A percentile compares a stretch with the other conserved stretches of the same genome.
These are phyloP conservation scores for Ephestia elutella DNA, from an alignment of 1,140 invertebrate genomes.

Conservation along the genomic window DNA sequence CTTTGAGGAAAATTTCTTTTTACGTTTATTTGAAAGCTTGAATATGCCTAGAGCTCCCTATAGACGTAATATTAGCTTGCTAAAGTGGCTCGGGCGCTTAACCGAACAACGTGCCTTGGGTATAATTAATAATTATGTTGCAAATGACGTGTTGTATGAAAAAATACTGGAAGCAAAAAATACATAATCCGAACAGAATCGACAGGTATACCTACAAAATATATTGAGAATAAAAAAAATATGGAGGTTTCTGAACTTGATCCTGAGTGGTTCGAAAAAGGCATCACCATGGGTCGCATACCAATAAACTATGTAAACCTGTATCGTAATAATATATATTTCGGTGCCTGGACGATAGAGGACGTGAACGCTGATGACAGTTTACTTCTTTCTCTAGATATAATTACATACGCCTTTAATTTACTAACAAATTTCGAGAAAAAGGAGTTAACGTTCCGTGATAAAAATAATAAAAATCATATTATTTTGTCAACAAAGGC, in stretches of 20 bases:
- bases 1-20: conserved; percentile 26
- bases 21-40: conserved; percentile 14
- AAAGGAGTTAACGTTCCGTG: conserved; percentile 16
- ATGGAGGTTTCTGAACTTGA: conserved; percentile 7
- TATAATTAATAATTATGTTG: conserved; percentile 6
- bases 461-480: conserved; percentile 4
- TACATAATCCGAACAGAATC: neutral
- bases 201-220: conserved; percentile 1
- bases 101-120: neutral
- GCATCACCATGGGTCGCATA: conserved; percentile 22
- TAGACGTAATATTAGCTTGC: conserved; percentile 4
- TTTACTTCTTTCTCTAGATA: conserved; percentile 23
- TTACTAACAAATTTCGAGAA: conserved; percentile 36
- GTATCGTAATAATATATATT: conserved; percentile 19
- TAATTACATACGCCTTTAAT: conserved; percentile 39
- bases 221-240: conserved; percentile 6
- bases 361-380: conserved; percentile 19
- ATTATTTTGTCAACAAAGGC: neutral
- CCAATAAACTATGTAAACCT: conserved; percentile 26
- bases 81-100: conserved; percentile 14
- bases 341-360: conserved; percentile 14
- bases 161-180: neutral
- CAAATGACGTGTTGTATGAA: neutral
- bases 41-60: neutral
- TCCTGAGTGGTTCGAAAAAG: conserved; percentile 38